phyloP scores from a whole-genome alignment of 2,888 invertebrate genomes.

The Lottia gigantea region DNA sequence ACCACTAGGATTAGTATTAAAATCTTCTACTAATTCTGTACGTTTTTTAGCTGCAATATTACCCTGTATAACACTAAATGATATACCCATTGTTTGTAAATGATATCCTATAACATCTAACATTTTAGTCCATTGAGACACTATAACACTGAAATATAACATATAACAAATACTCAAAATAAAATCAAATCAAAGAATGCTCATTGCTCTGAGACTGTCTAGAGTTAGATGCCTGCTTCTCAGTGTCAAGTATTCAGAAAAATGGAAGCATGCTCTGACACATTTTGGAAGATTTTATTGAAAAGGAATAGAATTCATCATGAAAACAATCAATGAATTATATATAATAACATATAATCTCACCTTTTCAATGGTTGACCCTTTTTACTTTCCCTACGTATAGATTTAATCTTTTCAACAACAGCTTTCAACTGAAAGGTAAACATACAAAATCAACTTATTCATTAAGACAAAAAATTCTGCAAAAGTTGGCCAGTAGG shows the following conservation, averaged over 20 bases:
- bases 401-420: constrained; percentile 42
- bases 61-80: constrained; percentile 80
- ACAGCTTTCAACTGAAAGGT: constrained; percentile 48
- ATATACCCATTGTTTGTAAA: constrained; percentile 72
- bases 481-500: no score
- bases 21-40: constrained; percentile 76
- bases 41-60: constrained; percentile 79
- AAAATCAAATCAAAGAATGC: no score
- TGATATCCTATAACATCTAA: constrained; percentile 79
- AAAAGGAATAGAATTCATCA: no score
- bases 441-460: not conserved
- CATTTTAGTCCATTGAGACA: constrained; percentile 93
- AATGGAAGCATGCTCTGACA: no score
- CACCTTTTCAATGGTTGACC: constrained; percentile 16
- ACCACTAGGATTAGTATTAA: constrained; percentile 76
- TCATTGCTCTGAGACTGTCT: no score
- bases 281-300: no score
- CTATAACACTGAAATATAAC: constrained; percentile 73
- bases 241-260: no score
- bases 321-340: no score
- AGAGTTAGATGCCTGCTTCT: no score
- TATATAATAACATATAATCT: no score
- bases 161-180: no score
- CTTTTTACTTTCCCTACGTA: constrained; percentile 28
- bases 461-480: no score